Base-by-base conservation (phyloP, 1,140 invertebrate genomes). In the Listronotus bonariensis region DNA sequence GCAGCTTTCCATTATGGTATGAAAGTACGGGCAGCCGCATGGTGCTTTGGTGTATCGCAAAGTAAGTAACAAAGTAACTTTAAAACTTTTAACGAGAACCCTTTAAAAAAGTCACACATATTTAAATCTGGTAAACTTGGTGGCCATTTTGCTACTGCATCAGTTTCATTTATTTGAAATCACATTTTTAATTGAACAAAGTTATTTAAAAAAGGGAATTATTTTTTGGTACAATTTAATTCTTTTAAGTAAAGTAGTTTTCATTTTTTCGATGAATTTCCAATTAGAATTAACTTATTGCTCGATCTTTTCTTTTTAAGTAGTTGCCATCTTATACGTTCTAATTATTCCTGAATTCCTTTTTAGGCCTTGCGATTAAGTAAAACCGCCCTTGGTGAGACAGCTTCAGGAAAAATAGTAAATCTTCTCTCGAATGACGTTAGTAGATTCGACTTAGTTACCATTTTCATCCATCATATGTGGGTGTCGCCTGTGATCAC, bases 401-500 rank as follows among this genome's bases (percentile, higher is more conserved):
- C 91, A 1, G 91, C 92, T 6, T 85, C 88, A 3, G 92, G 92
- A 0, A 92, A 94, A 80, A 87, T 95, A 57, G 90, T 93, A 2
- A 94, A 94, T 80, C 77, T 93, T 5, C 82, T 94, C 45, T 90
- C 91, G 1, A 93, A 92, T 74, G 92, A 93, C 72, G 85, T 88
- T 9, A 87, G 84, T 65, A 78, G 87, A 58, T 87, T 88, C 67
- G 87, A 88, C 77, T 72, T 85, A 9, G 82, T 85, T 6, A 82
- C 81, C 6, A 78, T 86, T 17, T 82, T 86, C 62, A 76, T 87
- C 18, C 84, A 87, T 76, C 80, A 84, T 67, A 81, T 88, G 80
- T 88, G 86, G 86, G 80, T 83, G 0, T 89, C 87, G 0, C 90
- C 91, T 5, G 46, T 89, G 0, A 82, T 86, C 15, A 81, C 86